A percentile compares a stretch with the other conserved stretches of the same genome.
Evolutionary conservation across 2,113 vertebrate genomes (phyloP).

Genomic region (Anser cygnoides): DNA sequence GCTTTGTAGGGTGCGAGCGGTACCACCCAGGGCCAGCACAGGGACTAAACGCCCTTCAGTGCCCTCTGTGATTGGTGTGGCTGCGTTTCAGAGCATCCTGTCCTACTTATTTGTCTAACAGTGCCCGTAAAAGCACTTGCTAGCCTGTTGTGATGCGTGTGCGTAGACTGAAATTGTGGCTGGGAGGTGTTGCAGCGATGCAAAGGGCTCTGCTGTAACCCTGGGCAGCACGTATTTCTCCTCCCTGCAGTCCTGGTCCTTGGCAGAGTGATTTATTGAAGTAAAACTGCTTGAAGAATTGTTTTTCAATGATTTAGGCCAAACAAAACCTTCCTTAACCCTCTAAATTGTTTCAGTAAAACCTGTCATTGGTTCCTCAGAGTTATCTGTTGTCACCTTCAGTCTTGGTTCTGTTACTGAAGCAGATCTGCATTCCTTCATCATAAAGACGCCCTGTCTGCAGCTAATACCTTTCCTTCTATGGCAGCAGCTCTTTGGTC

Average conservation of each 20-base stretch:
- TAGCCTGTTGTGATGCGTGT: accelerated
- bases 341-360: background rate
- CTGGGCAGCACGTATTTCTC: accelerated
- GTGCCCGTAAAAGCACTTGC: background rate
- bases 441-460: background rate
- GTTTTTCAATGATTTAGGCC: background rate
- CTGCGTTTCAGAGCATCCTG: background rate
- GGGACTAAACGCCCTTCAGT: background rate
- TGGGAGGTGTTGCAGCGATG: background rate
- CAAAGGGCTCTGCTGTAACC: background rate
- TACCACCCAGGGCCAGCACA: no score
- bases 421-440: background rate
- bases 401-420: background rate
- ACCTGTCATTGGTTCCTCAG: background rate
- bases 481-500: background rate
- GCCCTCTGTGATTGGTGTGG: accelerated
- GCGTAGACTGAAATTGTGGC: background rate
- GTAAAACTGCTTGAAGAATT: background rate
- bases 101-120: background rate
- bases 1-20: accelerated
- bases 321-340: background rate
- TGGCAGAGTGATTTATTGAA: background rate
- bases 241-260: background rate
- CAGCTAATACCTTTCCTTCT: conserved; percentile 41
- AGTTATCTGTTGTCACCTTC: background rate